Conservation (phyloP, 2,797 vertebrate genomes). For the Chromobotia macracanthus region DNA sequence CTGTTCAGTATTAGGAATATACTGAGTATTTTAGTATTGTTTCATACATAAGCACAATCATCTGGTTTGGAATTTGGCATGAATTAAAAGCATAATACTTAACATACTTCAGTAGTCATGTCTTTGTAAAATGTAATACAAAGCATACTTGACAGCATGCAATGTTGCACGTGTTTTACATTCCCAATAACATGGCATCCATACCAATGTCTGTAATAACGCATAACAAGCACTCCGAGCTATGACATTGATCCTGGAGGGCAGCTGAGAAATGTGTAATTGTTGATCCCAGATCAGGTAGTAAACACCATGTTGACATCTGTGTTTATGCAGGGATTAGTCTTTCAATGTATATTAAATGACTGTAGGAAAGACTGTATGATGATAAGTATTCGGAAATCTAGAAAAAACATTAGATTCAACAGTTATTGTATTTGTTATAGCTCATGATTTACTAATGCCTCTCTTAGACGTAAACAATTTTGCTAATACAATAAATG, state of each 20-base stretch:
- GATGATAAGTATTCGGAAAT: neutral
- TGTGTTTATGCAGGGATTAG: constrained; percentile 37
- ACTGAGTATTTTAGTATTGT: constrained; percentile 18
- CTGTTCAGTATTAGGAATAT: constrained; percentile 2
- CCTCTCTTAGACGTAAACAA: neutral
- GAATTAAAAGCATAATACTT: neutral
- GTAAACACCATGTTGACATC: constrained; percentile 28
- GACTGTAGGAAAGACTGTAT: neutral
- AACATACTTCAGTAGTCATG: constrained; percentile 1
- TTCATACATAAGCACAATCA: constrained; percentile 11
- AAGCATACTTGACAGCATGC: neutral
- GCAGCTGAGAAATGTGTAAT: constrained; percentile 46
- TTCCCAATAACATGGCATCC: constrained; percentile 26
- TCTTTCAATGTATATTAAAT: constrained; percentile 15
- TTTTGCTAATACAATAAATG: neutral
- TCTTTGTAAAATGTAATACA: neutral
- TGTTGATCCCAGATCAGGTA: constrained; percentile 38
- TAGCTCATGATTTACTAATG: neutral
- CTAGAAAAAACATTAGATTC: neutral
- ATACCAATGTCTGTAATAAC: constrained; percentile 26
- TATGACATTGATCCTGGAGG: constrained; percentile 37
- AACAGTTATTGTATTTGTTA: neutral
- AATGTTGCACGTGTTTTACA: constrained; percentile 25
- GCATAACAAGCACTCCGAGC: constrained; percentile 31
- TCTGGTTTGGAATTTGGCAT: constrained; percentile 4